Conservation (phyloP, 2,888 invertebrate genomes). For the Zaprionus obscuricornis region DNA sequence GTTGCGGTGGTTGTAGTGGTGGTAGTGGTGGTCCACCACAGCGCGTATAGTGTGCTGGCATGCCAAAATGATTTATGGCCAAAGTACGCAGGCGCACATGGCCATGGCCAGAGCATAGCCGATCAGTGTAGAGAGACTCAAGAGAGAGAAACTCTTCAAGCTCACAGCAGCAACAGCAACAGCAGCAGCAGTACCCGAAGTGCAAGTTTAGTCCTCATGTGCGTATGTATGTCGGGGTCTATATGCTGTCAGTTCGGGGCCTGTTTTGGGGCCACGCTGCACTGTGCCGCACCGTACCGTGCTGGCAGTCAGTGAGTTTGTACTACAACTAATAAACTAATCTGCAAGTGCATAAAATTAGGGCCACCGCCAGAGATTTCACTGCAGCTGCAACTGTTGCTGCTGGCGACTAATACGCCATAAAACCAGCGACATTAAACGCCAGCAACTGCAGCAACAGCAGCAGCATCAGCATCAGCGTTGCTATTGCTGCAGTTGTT, state of each 20-base stretch:
- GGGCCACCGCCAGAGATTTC: conserved; percentile 67
- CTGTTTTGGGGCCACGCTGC: neutral
- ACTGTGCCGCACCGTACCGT: too few relatives aligned
- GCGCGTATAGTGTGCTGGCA: conserved; percentile 58
- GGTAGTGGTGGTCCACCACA: conserved; percentile 32
- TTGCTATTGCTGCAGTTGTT: conserved; percentile 8
- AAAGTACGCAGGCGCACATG: conserved; percentile 78
- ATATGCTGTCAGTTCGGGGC: neutral
- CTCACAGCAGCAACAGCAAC: too few relatives aligned
- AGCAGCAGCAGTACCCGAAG: neutral
- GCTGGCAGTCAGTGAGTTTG: conserved; percentile 66
- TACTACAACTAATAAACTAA: conserved; percentile 78
- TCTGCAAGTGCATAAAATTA: conserved; percentile 79
- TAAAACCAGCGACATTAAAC: conserved; percentile 57
- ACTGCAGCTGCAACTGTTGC: conserved; percentile 20
- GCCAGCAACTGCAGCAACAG: conserved; percentile 22
- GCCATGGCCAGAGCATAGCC: conserved; percentile 55
- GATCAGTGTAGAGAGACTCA: conserved; percentile 38
- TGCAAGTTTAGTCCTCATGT: neutral
- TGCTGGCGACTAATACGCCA: conserved; percentile 62
- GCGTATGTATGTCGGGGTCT: neutral
- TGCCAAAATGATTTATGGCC: conserved; percentile 81
- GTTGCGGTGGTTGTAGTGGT: neutral
- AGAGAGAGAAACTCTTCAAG: too few relatives aligned
- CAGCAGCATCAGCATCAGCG: conserved; percentile 2